Evolutionary conservation across 2,888 invertebrate species (phyloP).

Genomic region (Hypselothyrea guttata): DNA sequence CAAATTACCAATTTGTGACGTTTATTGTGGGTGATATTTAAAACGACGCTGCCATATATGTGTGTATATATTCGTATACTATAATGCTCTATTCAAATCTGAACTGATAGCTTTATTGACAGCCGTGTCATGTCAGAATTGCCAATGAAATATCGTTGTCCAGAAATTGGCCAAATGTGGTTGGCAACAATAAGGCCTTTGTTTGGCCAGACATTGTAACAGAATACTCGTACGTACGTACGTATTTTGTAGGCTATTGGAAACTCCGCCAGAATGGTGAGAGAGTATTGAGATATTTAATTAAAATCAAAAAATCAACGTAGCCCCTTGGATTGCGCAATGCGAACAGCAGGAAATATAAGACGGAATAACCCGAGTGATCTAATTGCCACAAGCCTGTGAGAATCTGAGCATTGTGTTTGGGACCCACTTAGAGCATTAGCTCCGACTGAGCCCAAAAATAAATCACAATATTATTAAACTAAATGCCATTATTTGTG

Average conservation of each 20-base stretch:
- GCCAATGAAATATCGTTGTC: slow-evolving; percentile 66
- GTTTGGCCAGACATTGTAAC: slow-evolving; percentile 52
- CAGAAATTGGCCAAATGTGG: slow-evolving; percentile 44
- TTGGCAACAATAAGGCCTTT: slow-evolving; percentile 58
- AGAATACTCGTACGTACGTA: no score
- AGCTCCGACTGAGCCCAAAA: slow-evolving; percentile 29
- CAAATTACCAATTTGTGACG: slow-evolving; percentile 71
- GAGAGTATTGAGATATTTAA: slow-evolving; percentile 61
- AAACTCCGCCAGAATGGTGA: slow-evolving; percentile 57
- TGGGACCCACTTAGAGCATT: slow-evolving; percentile 4
- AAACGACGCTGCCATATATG: slow-evolving; percentile 3
- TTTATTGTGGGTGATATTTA: slow-evolving; percentile 58
- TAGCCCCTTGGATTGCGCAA: slow-evolving; percentile 24
- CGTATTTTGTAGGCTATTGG: slow-evolving; percentile 56
- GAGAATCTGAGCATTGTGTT: slow-evolving; percentile 61
- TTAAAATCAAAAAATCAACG: slow-evolving; percentile 60
- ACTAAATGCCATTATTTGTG: slow-evolving; percentile 7
- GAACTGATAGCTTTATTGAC: slow-evolving; percentile 66
- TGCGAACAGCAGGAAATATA: slow-evolving; percentile 57
- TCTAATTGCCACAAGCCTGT: slow-evolving; percentile 71
- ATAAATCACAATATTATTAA: slow-evolving; percentile 19
- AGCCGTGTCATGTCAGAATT: slow-evolving; percentile 62
- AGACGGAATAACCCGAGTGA: slow-evolving; percentile 78
- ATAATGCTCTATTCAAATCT: slow-evolving; percentile 42
- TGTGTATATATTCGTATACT: slow-evolving; percentile 6